Conservation (phyloP, 2,113 vertebrate species). For the Esox niger region DNA sequence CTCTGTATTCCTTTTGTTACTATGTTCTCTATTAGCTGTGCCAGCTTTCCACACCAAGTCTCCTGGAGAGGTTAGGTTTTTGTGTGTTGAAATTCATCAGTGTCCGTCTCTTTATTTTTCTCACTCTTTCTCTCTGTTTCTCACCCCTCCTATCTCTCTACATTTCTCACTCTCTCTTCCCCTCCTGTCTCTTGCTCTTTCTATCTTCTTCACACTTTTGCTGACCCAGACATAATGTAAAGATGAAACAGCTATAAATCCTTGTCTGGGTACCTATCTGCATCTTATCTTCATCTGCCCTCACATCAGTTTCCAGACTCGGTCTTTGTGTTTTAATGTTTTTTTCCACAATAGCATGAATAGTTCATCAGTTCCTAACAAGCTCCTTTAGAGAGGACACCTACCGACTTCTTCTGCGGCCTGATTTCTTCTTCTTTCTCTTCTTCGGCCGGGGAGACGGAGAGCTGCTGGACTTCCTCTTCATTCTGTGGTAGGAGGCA, state of each 20-base stretch:
- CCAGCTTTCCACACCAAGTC: not conserved
- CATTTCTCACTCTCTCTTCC: not conserved
- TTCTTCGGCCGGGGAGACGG: conserved; percentile 92
- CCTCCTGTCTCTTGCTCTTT: conserved; percentile 58
- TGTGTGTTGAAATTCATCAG: too few species aligned
- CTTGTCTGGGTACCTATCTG: too few species aligned
- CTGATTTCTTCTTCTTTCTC: conserved; percentile 97
- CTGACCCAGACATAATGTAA: conserved; percentile 39
- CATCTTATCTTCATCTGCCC: conserved; percentile 24
- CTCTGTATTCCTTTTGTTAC: not conserved
- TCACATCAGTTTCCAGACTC: not conserved
- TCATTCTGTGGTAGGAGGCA: conserved; percentile 52
- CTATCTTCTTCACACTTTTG: conserved; percentile 1
- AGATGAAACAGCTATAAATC: too few species aligned
- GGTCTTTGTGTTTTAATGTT: too few species aligned
- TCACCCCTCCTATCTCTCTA: too few species aligned
- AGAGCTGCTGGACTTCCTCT: conserved; percentile 89
- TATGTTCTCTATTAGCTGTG: not conserved
- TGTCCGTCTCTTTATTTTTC: not conserved
- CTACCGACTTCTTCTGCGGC: conserved; percentile 89
- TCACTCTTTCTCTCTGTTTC: conserved; percentile 38
- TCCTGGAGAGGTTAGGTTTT: not conserved
- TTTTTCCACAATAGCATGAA: conserved; percentile 12
- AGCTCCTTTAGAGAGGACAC: conserved; percentile 47
- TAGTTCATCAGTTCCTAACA: too few species aligned